Evolutionary conservation across 2,797 vertebrate species (phyloP), one percentile per base, ranked within the genome.

Genomic region (Capromys pilorides): DNA sequence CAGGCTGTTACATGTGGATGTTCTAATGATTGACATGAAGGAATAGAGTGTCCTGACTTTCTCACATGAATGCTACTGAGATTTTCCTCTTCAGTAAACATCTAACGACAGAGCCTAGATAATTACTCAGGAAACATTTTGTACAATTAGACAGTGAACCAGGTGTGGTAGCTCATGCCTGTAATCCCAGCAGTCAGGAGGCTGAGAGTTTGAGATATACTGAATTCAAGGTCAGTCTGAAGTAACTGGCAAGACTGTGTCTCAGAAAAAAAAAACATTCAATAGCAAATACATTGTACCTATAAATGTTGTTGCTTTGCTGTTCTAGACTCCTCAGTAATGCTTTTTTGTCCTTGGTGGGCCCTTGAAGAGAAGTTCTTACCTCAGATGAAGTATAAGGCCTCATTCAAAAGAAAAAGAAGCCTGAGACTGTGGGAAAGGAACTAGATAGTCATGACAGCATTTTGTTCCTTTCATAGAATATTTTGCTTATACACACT

Each of bases 1-100:
- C 77, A 95, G 84, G n/a, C 49, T 93, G 31, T 96, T 96, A 78
- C 9, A 88, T 96, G 49, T 89, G 36, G 45, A 62, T 91, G 5
- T 88, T 96, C 92, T 94, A 66, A 62, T 71, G 6, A 5, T 94
- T 94, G 92, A 73, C 54, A 73, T 73, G 57, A 95, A 92, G 41
- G 59, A 94, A 96, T 33, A 90, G 28, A 84, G 79, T 86, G 13
- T 86, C 24, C 31, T 2, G n/a, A 22, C 82, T 90, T 95, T 87
- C 31, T 61, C n/a, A 91, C 5, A 71, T 79, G 69, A 36, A 71
- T 91, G 36, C 87, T 83, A 86, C 24, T 75, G 67, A 86, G 78
- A 78, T 31, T 45, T 86, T 87, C n/a, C 24, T 22, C 69, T 73
- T 86, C 11, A 62, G 14, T 79, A 93, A 90, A 94, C 95, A 78